Conservation (phyloP, 2,113 vertebrate genomes). For the Mustela nigripes region DNA sequence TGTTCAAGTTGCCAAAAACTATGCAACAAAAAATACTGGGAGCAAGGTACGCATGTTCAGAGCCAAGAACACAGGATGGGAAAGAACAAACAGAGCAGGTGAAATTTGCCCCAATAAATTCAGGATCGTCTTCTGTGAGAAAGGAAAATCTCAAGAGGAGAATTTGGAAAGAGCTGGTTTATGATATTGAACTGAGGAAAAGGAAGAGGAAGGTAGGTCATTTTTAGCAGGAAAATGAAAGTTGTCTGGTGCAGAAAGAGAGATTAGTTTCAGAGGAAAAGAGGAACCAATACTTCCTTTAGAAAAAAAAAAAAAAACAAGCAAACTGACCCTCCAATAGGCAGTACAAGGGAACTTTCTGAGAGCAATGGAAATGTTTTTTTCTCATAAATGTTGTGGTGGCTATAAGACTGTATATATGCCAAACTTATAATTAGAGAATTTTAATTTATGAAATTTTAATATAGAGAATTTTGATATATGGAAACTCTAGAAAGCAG, state of each 20-base stretch:
- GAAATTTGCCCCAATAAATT: not conserved
- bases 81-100: not conserved
- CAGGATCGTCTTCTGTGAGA: not conserved
- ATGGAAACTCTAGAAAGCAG: not conserved
- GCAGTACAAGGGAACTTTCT: not conserved
- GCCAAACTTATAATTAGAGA: not conserved
- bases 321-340: accelerated
- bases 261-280: not conserved
- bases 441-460: not conserved
- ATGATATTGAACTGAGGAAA: not conserved
- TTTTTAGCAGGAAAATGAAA: not conserved
- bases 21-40: not conserved
- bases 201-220: not conserved
- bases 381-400: not conserved
- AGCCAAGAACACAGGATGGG: not conserved
- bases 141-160: not conserved
- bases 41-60: not conserved
- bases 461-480: not conserved
- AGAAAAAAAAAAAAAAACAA: not conserved
- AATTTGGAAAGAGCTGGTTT: not conserved
- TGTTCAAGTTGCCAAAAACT: not conserved
- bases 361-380: not conserved
- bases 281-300: not conserved
- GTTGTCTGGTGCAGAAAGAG: not conserved
- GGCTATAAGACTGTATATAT: not conserved